phyloP scores from a whole-genome alignment of 2,113 vertebrate species.

The Sialia sialis region DNA sequence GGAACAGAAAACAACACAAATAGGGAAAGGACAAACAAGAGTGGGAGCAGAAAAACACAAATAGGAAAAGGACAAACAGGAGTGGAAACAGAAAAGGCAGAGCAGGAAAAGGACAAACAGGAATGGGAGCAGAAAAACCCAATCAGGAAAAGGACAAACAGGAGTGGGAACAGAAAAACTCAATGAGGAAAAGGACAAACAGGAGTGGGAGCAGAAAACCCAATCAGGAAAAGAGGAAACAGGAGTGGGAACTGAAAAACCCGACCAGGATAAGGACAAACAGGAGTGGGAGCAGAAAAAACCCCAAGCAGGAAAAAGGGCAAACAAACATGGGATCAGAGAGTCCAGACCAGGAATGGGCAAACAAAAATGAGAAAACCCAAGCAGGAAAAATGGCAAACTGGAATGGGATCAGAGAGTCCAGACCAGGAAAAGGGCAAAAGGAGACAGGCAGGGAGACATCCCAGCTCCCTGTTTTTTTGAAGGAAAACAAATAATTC shows the following conservation, averaged over 20 bases:
- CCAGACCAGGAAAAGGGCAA: neutral
- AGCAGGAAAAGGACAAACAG: too few relatives aligned
- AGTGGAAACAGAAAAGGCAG: too few relatives aligned
- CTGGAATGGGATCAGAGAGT: neutral
- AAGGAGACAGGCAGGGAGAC: too few relatives aligned
- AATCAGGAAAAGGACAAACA: neutral
- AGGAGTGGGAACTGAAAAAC: neutral
- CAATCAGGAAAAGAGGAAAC: neutral
- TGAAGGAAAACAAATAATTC: too few relatives aligned
- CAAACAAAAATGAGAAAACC: too few relatives aligned
- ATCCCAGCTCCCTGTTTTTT: too few relatives aligned
- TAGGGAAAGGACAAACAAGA: too few relatives aligned
- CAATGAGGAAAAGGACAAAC: neutral
- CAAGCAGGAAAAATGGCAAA: neutral
- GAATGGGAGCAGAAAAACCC: too few relatives aligned
- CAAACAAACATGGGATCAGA: neutral
- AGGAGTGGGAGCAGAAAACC: neutral
- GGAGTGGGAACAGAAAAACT: neutral
- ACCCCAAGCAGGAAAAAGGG: neutral
- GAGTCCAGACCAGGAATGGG: accelerated
- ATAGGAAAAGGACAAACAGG: too few relatives aligned
- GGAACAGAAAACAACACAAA: too few relatives aligned
- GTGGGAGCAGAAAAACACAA: too few relatives aligned
- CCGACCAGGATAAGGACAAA: accelerated
- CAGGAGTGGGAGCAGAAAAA: neutral